Conservation (phyloP, 2,113 vertebrate species). For the Romanogobio albipinnatus region DNA sequence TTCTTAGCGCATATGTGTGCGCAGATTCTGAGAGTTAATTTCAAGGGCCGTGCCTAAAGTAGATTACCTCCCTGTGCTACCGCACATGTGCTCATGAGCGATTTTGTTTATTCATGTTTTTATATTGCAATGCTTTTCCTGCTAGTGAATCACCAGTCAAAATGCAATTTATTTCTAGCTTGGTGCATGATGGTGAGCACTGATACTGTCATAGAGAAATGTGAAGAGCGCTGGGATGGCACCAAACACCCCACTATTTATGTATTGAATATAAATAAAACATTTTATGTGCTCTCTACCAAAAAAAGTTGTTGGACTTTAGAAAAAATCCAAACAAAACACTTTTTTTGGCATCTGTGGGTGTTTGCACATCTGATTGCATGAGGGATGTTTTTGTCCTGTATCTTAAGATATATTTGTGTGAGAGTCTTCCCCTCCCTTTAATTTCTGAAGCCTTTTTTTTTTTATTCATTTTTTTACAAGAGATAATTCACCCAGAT, state of each 20-base stretch:
- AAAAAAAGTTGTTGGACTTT: constrained; percentile 62
- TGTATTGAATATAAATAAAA: constrained; percentile 82
- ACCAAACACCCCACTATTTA: constrained; percentile 79
- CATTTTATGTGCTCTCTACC: constrained; percentile 68
- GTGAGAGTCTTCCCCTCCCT: neutral
- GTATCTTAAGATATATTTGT: neutral
- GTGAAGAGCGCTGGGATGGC: constrained; percentile 77
- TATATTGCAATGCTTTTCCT: constrained; percentile 80
- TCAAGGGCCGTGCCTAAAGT: constrained; percentile 80
- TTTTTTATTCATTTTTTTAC: neutral
- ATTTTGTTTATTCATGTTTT: constrained; percentile 83
- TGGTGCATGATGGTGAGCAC: constrained; percentile 76
- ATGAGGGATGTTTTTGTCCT: neutral
- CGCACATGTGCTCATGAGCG: constrained; percentile 81
- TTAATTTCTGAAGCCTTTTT: neutral
- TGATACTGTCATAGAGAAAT: constrained; percentile 81
- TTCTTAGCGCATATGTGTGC: constrained; percentile 73
- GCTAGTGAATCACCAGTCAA: constrained; percentile 73
- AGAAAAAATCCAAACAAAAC: constrained; percentile 50
- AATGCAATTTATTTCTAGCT: constrained; percentile 82
- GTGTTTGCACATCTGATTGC: constrained; percentile 13
- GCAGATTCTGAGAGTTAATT: constrained; percentile 81
- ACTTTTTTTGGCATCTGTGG: constrained; percentile 31
- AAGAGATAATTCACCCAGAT: no score
- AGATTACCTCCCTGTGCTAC: constrained; percentile 78